A percentile compares a stretch with the other conserved stretches of the same genome.
Conservation (phyloP, 2,113 vertebrate genomes). For the Seriola dumerili region DNA sequence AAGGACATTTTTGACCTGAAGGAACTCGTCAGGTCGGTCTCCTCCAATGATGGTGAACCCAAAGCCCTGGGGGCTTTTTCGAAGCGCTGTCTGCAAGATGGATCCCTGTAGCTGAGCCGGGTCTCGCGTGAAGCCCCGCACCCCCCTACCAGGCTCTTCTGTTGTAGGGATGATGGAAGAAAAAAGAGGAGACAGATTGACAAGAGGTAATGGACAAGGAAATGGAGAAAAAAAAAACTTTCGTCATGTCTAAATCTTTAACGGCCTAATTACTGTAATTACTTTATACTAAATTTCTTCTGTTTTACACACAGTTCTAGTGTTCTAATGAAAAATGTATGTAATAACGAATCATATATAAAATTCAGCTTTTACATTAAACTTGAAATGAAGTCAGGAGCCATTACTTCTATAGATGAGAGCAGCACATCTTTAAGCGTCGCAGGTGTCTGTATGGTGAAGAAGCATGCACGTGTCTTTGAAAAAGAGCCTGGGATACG, state of each 20-base stretch:
- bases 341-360: background rate
- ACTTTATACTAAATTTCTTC: background rate
- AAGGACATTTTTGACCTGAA: conserved; percentile 97
- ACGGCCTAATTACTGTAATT: conserved; percentile 7
- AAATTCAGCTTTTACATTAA: conserved; percentile 9
- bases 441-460: background rate
- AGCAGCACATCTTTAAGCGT: conserved; percentile 18
- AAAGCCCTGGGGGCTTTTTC: conserved; percentile 95
- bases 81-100: conserved; percentile 89
- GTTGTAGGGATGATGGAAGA: conserved; percentile 12
- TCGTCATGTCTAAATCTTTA: background rate
- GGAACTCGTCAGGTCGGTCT: conserved; percentile 96
- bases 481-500: conserved; percentile 14
- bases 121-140: conserved; percentile 91
- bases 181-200: background rate
- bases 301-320: background rate
- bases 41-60: conserved; percentile 99
- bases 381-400: conserved; percentile 5
- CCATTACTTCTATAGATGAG: background rate
- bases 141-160: conserved; percentile 81
- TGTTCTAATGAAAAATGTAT: background rate
- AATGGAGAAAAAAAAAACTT: background rate
- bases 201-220: conserved; percentile 1
- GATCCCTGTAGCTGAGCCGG: conserved; percentile 92
- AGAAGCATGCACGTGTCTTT: background rate